Evolutionary conservation across 2,797 vertebrate genomes (phyloP).

Genomic region (Eurystomus glaucurus): DNA sequence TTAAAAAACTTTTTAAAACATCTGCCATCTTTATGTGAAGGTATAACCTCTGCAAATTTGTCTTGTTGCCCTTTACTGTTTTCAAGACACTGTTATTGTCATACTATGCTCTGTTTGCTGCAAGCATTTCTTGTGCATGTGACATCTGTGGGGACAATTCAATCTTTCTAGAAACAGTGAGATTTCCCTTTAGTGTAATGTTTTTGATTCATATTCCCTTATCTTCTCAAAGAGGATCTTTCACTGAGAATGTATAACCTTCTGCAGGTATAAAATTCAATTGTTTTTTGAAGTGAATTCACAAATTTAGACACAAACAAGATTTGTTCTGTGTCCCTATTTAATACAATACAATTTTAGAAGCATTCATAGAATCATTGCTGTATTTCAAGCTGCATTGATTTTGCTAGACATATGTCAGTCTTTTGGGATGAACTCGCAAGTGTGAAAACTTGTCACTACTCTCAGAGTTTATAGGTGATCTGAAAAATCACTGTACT

Average conservation of each 20-base stretch:
- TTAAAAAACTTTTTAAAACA: neutral
- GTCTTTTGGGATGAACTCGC: neutral
- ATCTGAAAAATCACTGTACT: neutral
- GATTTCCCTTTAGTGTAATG: neutral
- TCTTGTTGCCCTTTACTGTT: neutral
- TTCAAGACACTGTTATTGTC: neutral
- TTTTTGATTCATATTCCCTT: neutral
- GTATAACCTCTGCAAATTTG: neutral
- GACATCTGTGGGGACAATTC: neutral
- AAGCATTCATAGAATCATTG: neutral
- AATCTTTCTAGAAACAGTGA: neutral
- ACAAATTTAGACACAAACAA: neutral
- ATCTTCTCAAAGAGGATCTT: neutral
- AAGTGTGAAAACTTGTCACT: neutral
- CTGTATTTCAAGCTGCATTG: neutral
- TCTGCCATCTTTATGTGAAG: neutral
- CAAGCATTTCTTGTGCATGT: neutral
- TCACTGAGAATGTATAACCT: neutral
- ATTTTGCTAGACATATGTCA: neutral
- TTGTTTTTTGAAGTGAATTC: neutral
- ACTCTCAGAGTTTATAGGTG: neutral
- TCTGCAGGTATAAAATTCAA: neutral
- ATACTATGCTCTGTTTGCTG: neutral
- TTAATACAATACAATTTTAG: neutral
- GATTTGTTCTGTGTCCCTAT: neutral